Base-by-base conservation (phyloP, 2,113 vertebrate genomes). In the Dendrocopos noguchii region DNA sequence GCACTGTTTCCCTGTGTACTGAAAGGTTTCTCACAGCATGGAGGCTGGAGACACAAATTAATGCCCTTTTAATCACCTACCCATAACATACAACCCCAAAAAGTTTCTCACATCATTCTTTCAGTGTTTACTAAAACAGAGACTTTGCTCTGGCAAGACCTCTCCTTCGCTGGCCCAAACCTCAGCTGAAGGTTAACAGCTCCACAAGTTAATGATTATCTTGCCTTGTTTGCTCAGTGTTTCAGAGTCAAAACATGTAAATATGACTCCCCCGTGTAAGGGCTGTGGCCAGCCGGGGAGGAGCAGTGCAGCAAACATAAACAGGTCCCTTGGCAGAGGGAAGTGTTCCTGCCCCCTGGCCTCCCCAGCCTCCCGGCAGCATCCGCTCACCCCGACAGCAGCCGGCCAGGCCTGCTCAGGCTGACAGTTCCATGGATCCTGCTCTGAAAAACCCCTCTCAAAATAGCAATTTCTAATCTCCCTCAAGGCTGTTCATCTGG, bases 401-500 rank as follows among this genome's bases (percentile, higher is more conserved):
- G 53, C 31, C n/a, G 76, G 55, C 64, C 84, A 52, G 88, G 0
- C 84, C 84, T 0, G 0, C 61, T 78, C 3, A 2, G 10, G 1
- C 73, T 74, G 68, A 28, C 0, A 55, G 68, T 68, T 72, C 53
- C 78, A 31, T 1, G 18, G 60, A 57, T 74, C 65, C 61, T 52
- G 27, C 92, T 34, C 33, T 31, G 92, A 90, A 94, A 73, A 50
- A 28, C 63, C 57, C 59, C 46, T 87, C 92, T 76, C 84, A 79
- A 72, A 94, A 94, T 81, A 95, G 93, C 61, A 28, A 64, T 86
- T 88, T 74, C 94, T 94, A 78, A 92, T 94, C 89, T 90, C 56
- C 46, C 61, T 53, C 0, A 4, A 71, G 84, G 77, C 83, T 10
- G 9, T 86, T 93, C 88, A 94, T 88, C 91, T 88, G 73, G 80